These are phyloP conservation scores for Poicephalus gulielmi DNA, from an alignment of 2,113 vertebrate genomes.

Conservation along the genomic window DNA sequence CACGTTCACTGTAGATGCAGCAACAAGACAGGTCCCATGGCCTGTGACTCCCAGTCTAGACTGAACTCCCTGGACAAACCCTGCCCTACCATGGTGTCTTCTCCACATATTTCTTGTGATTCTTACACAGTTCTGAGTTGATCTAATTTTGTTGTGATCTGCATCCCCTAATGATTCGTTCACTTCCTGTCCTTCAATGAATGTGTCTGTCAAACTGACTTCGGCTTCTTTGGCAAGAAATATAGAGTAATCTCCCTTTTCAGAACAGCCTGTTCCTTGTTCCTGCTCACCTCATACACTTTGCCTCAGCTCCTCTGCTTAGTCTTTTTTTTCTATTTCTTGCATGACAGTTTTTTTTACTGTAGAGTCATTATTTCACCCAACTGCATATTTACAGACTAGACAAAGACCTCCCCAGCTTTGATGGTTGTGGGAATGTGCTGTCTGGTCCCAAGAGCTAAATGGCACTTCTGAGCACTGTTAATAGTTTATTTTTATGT, in stretches of 20 bases:
- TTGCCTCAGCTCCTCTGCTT: background rate
- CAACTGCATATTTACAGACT: background rate
- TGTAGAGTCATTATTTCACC: background rate
- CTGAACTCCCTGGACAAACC: background rate
- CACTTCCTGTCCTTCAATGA: background rate
- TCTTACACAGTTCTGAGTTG: background rate
- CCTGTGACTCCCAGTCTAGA: background rate
- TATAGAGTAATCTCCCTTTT: background rate
- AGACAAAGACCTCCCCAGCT: background rate
- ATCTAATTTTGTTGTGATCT: background rate
- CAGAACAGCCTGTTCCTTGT: background rate
- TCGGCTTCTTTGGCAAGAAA: background rate
- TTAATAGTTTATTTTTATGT: background rate
- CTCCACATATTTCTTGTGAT: background rate
- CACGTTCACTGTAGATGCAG: fast-evolving
- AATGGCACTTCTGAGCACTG: background rate
- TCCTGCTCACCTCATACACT: background rate
- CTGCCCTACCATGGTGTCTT: background rate
- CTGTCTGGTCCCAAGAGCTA: background rate
- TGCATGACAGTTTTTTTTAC: background rate
- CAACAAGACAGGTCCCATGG: background rate
- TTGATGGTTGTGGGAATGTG: background rate
- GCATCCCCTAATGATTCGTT: background rate
- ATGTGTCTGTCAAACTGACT: background rate
- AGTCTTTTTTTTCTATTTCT: background rate